Conservation (phyloP, 2,888 invertebrate species). For the Aspidiotus rigidus region DNA sequence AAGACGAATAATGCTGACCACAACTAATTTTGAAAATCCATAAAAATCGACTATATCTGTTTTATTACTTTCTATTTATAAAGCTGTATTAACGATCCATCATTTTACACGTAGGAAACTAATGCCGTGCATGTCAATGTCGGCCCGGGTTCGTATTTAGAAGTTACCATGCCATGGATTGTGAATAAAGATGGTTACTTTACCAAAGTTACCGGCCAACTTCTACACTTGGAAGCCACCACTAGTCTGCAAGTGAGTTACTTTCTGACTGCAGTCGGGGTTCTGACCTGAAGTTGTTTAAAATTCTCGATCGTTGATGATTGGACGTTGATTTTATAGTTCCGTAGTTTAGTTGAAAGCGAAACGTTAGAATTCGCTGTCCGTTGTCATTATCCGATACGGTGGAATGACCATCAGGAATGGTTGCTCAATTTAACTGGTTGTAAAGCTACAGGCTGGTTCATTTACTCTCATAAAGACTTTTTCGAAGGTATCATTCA, state of each 20-base stretch:
- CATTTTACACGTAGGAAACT: constrained; percentile 58
- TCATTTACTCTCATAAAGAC: constrained; percentile 90
- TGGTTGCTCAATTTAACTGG: constrained; percentile 88
- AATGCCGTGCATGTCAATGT: constrained; percentile 94
- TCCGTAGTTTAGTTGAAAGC: constrained; percentile 83
- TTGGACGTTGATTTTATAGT: constrained; percentile 44
- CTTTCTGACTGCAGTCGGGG: too few species aligned
- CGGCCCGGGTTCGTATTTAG: constrained; percentile 89
- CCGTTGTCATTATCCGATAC: constrained; percentile 70
- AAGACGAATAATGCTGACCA: too few species aligned
- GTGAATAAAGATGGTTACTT: constrained; percentile 78
- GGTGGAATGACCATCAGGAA: constrained; percentile 94
- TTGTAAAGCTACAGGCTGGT: constrained; percentile 84
- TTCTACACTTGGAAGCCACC: constrained; percentile 88
- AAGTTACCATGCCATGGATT: constrained; percentile 93
- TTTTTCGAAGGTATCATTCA: constrained; percentile 66
- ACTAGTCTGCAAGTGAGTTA: constrained; percentile 68
- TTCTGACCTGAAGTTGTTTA: not conserved
- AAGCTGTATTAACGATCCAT: not conserved
- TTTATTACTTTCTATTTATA: constrained; percentile 14
- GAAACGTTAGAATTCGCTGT: constrained; percentile 90
- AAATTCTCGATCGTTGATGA: constrained; percentile 1
- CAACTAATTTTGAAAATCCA: not conserved
- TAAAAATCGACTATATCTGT: constrained; percentile 5
- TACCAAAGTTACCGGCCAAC: constrained; percentile 83